Conservation (phyloP, 2,888 invertebrate species). For the Pterostichus madidus region DNA sequence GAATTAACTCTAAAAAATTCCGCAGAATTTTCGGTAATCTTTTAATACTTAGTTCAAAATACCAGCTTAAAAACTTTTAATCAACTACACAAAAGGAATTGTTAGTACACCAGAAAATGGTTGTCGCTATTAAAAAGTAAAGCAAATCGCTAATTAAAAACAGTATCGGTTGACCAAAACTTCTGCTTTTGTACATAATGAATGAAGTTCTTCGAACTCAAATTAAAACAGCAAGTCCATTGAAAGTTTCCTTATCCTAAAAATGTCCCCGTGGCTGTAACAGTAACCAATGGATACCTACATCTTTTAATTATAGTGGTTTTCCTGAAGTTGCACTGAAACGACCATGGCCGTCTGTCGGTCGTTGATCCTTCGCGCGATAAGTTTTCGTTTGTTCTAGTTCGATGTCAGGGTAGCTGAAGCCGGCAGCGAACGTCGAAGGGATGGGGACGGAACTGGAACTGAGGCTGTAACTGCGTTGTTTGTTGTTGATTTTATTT, state of each 20-base stretch:
- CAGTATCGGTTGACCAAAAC: conserved; percentile 49
- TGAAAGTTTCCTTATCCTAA: conserved; percentile 51
- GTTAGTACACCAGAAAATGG: conserved; percentile 21
- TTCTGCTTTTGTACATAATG: conserved; percentile 45
- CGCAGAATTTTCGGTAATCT: background rate
- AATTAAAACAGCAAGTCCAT: conserved; percentile 53
- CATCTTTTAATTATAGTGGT: conserved; percentile 55
- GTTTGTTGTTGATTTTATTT: conserved; percentile 66
- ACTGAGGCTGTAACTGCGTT: conserved; percentile 49
- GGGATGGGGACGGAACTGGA: background rate
- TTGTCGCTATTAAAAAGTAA: conserved; percentile 36
- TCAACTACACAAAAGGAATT: conserved; percentile 7
- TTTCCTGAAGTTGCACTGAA: conserved; percentile 9
- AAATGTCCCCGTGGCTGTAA: conserved; percentile 16
- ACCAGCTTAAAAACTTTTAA: conserved; percentile 15
- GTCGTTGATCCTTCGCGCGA: conserved; percentile 57
- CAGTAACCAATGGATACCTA: conserved; percentile 48
- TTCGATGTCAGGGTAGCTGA: conserved; percentile 6
- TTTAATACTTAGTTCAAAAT: conserved; percentile 22
- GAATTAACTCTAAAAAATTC: background rate
- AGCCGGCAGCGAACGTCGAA: conserved; percentile 2
- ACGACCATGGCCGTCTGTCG: conserved; percentile 4
- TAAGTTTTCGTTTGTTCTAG: conserved; percentile 64
- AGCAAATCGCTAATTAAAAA: conserved; percentile 52
- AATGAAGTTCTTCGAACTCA: conserved; percentile 47